Percentiles rank a stretch among this genome's conserved stretches.
These are phyloP conservation scores for Hoplostethus atlanticus DNA, from an alignment of 2,797 vertebrate species.

Conservation along the genomic window DNA sequence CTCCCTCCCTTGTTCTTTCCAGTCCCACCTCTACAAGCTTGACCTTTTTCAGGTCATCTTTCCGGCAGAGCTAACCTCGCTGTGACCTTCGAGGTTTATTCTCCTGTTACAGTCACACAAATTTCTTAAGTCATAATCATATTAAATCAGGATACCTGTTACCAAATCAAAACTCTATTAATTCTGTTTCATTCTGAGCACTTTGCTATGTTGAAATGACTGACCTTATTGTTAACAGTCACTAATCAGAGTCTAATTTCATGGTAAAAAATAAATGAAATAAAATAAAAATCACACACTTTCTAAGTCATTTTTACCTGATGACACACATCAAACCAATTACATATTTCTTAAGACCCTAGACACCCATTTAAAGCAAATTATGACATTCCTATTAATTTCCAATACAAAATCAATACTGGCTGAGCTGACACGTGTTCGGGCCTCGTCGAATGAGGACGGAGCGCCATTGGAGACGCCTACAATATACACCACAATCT, in stretches of 20 bases:
- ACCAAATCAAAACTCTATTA: too few species aligned
- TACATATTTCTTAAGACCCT: too few species aligned
- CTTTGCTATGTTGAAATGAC: not conserved
- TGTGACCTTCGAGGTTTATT: conserved; percentile 22
- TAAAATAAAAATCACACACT: not conserved
- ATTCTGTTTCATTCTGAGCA: not conserved
- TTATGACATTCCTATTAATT: conserved; percentile 67
- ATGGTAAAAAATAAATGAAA: not conserved
- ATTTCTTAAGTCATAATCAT: not conserved
- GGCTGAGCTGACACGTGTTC: conserved; percentile 18
- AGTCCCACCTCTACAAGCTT: not conserved
- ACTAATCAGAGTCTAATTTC: conserved; percentile 1
- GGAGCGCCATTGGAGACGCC: conserved; percentile 31
- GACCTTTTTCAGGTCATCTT: not conserved
- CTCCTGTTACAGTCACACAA: conserved; percentile 20
- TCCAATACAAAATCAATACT: conserved; percentile 62
- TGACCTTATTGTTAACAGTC: not conserved
- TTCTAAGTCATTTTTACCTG: too few species aligned
- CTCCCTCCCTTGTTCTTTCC: not conserved
- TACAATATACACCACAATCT: conserved; percentile 43
- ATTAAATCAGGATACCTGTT: not conserved
- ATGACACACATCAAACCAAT: too few species aligned
- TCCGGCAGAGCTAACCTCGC: not conserved
- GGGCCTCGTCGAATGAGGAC: conserved; percentile 27
- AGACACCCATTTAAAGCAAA: conserved; percentile 37